Base-by-base conservation (phyloP, 1,140 invertebrate genomes). In the Trypoxylus dichotomus region DNA sequence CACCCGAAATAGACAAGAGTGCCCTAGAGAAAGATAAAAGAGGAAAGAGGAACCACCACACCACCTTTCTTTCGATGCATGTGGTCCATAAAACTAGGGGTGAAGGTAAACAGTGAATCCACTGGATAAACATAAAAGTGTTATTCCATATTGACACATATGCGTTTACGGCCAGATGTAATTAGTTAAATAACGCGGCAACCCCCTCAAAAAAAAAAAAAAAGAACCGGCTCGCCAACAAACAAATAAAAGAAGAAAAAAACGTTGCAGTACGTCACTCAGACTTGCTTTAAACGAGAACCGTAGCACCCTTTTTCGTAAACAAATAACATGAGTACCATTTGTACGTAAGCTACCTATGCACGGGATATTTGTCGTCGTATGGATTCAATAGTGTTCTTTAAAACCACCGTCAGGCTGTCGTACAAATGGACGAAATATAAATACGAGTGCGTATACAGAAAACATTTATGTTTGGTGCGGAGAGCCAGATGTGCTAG, bases 121-220 rank as follows among this genome's bases (percentile, higher is more conserved):
- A n/a, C 15, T 2, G 47, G 47, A n/a, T 54, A 54, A 54, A 54
- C 47, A 54, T 19, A 54, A 15, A 54, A 54, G 47, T 54, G 47
- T 54, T 54, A 15, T 54, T n/a, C 47, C 47, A 54, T 54, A 54
- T 54, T 54, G 47, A 54, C 47, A 54, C 47, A 54, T n/a, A 54
- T 54, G 47, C 47, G 15, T 54, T 54, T 54, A 19, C 47, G 19
- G 47, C 47, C 47, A 54, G 47, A 54, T 54, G 47, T 54, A 54
- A 54, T 54, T 54, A 54, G 47, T 54, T 54, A 54, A 54, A 54
- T 54, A 54, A 15, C 47, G 47, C 47, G 47, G 47, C 47, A 54
- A 54, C 47, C 47, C 47, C 15, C 5, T 7, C 32, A 7, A 37
- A 8, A 37, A 37, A 37, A 37, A n/a, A 43, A 54, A 54, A 54